Evolutionary conservation across 1,140 invertebrate species (phyloP).

Genomic region (Melanaphis sacchari): DNA sequence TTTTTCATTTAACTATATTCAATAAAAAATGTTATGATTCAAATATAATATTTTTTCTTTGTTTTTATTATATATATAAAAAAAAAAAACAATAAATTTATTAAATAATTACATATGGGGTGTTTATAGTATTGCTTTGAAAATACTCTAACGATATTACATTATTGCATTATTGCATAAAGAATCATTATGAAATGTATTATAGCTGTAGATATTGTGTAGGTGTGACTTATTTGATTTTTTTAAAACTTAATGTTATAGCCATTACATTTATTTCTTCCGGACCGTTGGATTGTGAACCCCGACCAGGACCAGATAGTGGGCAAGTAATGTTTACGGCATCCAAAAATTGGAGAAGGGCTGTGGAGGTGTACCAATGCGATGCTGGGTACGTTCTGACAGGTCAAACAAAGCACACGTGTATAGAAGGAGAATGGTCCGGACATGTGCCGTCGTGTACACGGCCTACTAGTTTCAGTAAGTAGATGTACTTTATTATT

Average conservation of each 20-base stretch:
- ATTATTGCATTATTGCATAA: not conserved
- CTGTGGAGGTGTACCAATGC: constrained; percentile 45
- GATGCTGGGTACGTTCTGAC: constrained; percentile 27
- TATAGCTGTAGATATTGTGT: not conserved
- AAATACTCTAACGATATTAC: not conserved
- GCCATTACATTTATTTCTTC: not conserved
- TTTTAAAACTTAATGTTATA: not conserved
- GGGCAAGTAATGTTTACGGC: constrained; percentile 8
- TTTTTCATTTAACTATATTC: too few species aligned
- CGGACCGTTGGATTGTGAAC: not conserved
- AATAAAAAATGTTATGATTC: too few species aligned
- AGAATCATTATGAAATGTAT: not conserved
- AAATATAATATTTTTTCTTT: too few species aligned
- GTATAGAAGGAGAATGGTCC: constrained; percentile 32
- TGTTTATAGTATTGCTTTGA: not conserved
- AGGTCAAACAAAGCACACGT: constrained; percentile 35
- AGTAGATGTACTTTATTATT: not conserved
- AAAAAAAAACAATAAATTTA: too few species aligned
- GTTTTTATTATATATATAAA: too few species aligned
- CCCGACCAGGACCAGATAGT: not conserved
- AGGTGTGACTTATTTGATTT: not conserved
- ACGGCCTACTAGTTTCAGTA: not conserved
- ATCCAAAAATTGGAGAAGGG: constrained; percentile 44
- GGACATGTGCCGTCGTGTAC: constrained; percentile 31
- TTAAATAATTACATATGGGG: too few species aligned